Evolutionary conservation across 2,888 invertebrate species (phyloP), one percentile per base, ranked within the genome.

Genomic region (Acrocyrtus sp.): DNA sequence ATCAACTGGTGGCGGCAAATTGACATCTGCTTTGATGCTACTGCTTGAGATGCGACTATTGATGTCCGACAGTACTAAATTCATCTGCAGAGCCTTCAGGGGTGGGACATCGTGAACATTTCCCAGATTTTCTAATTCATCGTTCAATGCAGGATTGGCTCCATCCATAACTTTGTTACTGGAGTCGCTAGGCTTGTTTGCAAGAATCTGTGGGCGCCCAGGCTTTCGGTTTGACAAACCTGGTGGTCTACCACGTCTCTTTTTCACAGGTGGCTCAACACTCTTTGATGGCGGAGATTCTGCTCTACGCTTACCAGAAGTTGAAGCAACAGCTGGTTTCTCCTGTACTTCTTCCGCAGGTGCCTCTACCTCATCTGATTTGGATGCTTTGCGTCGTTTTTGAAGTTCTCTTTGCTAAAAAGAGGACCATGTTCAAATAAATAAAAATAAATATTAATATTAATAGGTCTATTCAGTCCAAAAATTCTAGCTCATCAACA

Each of bases 1-100:
- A 45, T 48, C 19, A 12, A 12, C 12, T 48, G 22, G 21, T 17
- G 3, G 1, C n/a, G 8, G 24, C 12, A n/a, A 19, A 24, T 6
- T 26, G 50, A 22, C n/a, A 6, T 69, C 54, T 4, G 90, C 90
- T 77, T 89, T 90, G 91, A 92, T 92, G 0, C 89, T 90, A 26
- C 91, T 91, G 1, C 89, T 85, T 24, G 87, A 85, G 87, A 93
- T 89, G 85, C 93, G 93, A 67, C 92, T 87, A 83, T 94, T 94
- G 65, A 94, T 88, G 85, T 94, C 94, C 21, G 90, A 88, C 34
- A 94, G 86, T 76, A 94, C 91, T 17, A 93, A 86, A 5, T 88
- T 86, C 83, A 92, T 92, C 29, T 92, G 89, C 15, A 89, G 86
- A 47, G 91, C 87, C 82, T 92, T 92, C 58, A 92, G 90, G 15